Evolutionary conservation across 2,888 invertebrate genomes (phyloP), one percentile per base, ranked within the genome.

Genomic region (Cryptocephalus moraei): DNA sequence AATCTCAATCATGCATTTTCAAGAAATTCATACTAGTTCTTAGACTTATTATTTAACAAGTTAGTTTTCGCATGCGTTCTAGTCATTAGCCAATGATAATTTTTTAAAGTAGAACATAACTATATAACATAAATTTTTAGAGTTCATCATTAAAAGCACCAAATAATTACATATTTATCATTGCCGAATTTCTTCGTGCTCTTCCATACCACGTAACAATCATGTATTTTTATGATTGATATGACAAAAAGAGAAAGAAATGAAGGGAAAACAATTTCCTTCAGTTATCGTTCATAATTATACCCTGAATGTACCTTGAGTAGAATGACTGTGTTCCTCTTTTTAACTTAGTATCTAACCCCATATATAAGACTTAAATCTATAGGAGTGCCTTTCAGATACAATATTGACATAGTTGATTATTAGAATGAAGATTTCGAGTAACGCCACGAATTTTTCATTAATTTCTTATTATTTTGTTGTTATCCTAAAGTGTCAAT

Each of bases 341-440:
- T 22, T 22, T 36, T 12, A 36, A 36, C 36, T 55, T 46, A 51
- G 44, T 57, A 56, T 52, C 45, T 54, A 56, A 54, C 54, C 57
- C 54, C 51, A 48, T 54, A 49, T 57, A 58, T 57, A 59, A 62
- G 58, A 60, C 59, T 64, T 63, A 60, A 59, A 54, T 60, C 9
- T 61, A 66, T 67, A 65, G 65, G 65, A 68, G 68, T 68, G 68
- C 68, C 68, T 68, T 68, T 65, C 57, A 54, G 62, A 62, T 62
- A 67, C 59, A 59, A 60, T 57, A 60, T 42, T 34, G 36, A 44
- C 10, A 33, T 44, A 44, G 33, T 44, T 34, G 12, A 31, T 34
- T 34, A 13, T 42, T 42, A 33, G 22, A 22, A 22, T 13, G 10
- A 4, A 32, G 13, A 33, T 42, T 42, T 42, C 12, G 22, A 8